phyloP scores from a whole-genome alignment of 2,797 vertebrate species.

The Hoplostethus atlanticus region DNA sequence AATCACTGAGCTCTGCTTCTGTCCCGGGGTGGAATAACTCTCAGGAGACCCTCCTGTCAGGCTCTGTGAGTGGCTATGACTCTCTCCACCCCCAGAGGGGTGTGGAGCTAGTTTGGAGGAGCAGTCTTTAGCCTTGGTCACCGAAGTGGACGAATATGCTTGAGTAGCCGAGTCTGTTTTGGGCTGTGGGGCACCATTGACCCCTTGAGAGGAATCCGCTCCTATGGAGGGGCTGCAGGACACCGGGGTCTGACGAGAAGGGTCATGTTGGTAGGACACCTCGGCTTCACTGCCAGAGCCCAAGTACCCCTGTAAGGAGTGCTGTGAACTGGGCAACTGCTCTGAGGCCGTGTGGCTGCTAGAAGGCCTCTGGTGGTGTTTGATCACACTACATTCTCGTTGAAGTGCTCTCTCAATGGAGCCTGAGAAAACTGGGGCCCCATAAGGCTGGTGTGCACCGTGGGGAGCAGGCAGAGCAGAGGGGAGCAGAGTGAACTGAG shows the following conservation, averaged over 20 bases:
- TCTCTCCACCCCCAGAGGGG: slow-evolving; percentile 85
- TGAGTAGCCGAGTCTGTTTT: slow-evolving; percentile 88
- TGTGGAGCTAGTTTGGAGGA: slow-evolving; percentile 88
- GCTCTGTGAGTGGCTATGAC: slow-evolving; percentile 84
- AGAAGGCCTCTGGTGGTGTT: slow-evolving; percentile 99
- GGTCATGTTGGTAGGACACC: slow-evolving; percentile 92
- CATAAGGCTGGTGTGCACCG: slow-evolving; percentile 90
- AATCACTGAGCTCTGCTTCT: slow-evolving; percentile 94
- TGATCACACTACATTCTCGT: slow-evolving; percentile 99
- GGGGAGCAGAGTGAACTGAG: slow-evolving; percentile 95
- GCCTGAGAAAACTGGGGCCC: slow-evolving; percentile 92
- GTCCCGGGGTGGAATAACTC: slow-evolving; percentile 90
- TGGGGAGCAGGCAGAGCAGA: slow-evolving; percentile 89
- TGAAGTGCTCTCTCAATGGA: slow-evolving; percentile 98
- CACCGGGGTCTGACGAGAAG: slow-evolving; percentile 89
- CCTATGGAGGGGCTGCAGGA: slow-evolving; percentile 89
- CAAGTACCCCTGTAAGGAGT: slow-evolving; percentile 94
- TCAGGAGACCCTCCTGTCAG: slow-evolving; percentile 83
- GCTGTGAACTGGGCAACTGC: slow-evolving; percentile 91
- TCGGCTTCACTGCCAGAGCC: slow-evolving; percentile 82
- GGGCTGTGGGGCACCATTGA: slow-evolving; percentile 88
- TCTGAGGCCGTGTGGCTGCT: slow-evolving; percentile 91
- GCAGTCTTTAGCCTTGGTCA: slow-evolving; percentile 89
- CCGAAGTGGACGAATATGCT: slow-evolving; percentile 87
- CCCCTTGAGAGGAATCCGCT: slow-evolving; percentile 89